These are phyloP conservation scores for Podarcis cretensis DNA, from an alignment of 2,113 vertebrate species.

Conservation along the genomic window DNA sequence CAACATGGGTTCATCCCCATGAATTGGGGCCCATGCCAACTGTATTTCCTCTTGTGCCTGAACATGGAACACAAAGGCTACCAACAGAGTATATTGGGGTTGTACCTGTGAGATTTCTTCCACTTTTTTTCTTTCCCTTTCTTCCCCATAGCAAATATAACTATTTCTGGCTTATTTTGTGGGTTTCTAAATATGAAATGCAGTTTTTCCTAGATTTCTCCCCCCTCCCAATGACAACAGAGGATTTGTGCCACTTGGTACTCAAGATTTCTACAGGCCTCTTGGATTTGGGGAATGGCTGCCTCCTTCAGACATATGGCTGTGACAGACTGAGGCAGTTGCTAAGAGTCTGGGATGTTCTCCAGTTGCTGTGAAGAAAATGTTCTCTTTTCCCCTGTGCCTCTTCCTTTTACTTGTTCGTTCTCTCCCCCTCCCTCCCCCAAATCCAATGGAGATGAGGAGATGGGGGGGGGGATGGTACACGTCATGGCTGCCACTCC, in stretches of 20 bases:
- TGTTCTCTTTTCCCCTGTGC: neutral
- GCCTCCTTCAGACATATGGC: slow-evolving; percentile 1
- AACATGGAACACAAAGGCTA: neutral
- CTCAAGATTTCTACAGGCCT: neutral
- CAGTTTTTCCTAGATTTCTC: neutral
- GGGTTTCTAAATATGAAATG: slow-evolving; percentile 13
- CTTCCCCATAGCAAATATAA: neutral
- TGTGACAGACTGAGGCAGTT: neutral
- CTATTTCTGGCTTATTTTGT: neutral
- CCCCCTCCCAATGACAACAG: neutral
- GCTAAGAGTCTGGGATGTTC: neutral
- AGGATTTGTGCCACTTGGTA: slow-evolving; percentile 6
- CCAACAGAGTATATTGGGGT: neutral
- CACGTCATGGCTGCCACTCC: neutral
- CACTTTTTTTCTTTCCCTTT: neutral
- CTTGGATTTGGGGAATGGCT: neutral
- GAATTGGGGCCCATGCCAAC: neutral
- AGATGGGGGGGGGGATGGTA: neutral
- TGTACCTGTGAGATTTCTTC: neutral
- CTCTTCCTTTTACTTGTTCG: slow-evolving; percentile 7
- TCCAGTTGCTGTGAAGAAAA: slow-evolving; percentile 1
- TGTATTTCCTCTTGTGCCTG: neutral
- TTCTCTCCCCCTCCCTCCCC: neutral
- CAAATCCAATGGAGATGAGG: neutral
- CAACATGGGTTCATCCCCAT: neutral